Evolutionary conservation across 2,797 vertebrate species (phyloP).

Genomic region (Sebastes matsubarae): DNA sequence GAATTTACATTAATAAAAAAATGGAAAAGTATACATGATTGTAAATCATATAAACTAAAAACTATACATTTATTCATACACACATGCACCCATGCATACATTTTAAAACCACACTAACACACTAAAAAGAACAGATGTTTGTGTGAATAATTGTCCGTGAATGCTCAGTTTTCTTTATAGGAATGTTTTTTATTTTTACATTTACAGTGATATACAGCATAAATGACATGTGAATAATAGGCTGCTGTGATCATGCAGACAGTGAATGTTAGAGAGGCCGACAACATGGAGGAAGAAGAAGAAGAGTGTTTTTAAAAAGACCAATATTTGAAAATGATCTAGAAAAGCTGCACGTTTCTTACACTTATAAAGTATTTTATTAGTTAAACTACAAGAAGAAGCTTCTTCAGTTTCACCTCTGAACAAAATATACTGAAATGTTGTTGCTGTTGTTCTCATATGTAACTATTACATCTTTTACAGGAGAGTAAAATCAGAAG

Average conservation of each 20-base stretch:
- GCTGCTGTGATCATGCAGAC: conserved; percentile 61
- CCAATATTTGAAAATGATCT: background rate
- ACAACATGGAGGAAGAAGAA: background rate
- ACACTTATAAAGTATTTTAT: conserved; percentile 7
- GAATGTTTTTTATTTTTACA: conserved; percentile 70
- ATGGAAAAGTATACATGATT: no score
- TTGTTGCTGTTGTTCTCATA: background rate
- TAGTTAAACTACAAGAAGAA: background rate
- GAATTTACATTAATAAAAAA: no score
- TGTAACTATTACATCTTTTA: background rate
- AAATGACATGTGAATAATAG: conserved; percentile 61
- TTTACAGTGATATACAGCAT: conserved; percentile 62
- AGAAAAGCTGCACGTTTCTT: conserved; percentile 33
- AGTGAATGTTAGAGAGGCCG: conserved; percentile 27
- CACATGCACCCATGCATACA: no score
- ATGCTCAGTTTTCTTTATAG: conserved; percentile 36
- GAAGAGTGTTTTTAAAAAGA: background rate
- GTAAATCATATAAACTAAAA: no score
- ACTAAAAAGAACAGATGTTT: background rate
- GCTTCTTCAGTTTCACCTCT: background rate
- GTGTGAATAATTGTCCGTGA: background rate
- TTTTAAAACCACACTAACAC: no score
- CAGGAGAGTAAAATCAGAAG: conserved; percentile 9
- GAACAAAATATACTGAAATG: background rate
- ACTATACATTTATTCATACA: no score